phyloP scores from a whole-genome alignment of 1,140 invertebrate genomes.

The Hyphantria cunea region DNA sequence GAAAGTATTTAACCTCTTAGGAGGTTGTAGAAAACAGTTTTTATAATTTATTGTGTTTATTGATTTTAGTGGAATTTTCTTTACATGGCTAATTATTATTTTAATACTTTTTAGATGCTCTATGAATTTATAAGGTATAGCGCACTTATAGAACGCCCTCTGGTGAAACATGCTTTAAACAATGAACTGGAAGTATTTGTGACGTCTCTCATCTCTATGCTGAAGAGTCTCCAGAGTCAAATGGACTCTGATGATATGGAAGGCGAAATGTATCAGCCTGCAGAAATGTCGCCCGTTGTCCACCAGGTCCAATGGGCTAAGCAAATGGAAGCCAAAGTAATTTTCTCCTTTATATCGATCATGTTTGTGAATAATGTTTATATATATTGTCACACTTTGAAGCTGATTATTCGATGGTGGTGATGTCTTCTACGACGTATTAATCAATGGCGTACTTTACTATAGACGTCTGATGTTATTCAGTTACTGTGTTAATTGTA shows the following conservation, averaged over 20 bases:
- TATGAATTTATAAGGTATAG: conserved; percentile 82
- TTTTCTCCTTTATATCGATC: background rate
- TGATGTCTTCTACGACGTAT: no score
- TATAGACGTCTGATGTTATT: no score
- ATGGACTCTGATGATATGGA: conserved; percentile 72
- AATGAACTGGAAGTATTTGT: conserved; percentile 92
- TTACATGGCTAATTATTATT: no score
- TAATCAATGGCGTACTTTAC: no score
- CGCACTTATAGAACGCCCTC: conserved; percentile 80
- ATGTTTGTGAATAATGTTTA: no score
- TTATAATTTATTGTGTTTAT: no score
- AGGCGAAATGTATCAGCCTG: conserved; percentile 66
- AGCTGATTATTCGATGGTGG: no score
- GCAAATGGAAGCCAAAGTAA: conserved; percentile 83
- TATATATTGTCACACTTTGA: no score
- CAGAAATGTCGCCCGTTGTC: conserved; percentile 81
- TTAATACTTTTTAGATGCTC: conserved; percentile 64
- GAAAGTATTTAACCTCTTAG: no score
- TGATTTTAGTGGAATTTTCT: no score
- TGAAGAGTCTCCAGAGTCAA: conserved; percentile 71
- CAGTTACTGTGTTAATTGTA: no score
- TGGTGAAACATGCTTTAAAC: conserved; percentile 84
- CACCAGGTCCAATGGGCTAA: conserved; percentile 83
- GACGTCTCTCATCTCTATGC: conserved; percentile 87
- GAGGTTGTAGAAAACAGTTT: no score